Base-by-base conservation (phyloP, 1,140 invertebrate species). In the Centruroides sculpturatus region DNA sequence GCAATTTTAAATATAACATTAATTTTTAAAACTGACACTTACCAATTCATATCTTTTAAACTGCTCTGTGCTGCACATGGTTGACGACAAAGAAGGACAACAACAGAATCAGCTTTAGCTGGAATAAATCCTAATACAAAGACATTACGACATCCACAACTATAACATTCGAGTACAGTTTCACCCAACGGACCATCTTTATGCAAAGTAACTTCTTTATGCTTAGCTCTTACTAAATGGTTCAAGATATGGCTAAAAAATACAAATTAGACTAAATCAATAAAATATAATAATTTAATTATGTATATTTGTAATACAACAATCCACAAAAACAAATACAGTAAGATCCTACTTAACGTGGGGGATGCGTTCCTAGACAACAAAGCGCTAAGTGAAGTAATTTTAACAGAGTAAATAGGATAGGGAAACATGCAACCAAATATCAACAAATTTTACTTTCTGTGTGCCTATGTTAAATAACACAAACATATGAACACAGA, bases 41-140 rank as follows among this genome's bases (percentile, higher is more conserved):
- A 84, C 86, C 95, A 98, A 73, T 98, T 98, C 89, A 96, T 95
- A 73, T 98, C 95, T 75, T 98, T 95, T 61, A 9, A 76, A 48
- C 90, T 93, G 71, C 85, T 94, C 74, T 97, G 92, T 6, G 92
- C 89, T 57, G 95, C 94, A 77, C 97, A 99, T 5, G 96, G 96
- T 77, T 98, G 92, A 3, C 96, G 82, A 71, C 97, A 99, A 1
- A 99, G 78, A 54, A 99, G 75, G 1, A 99, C 94, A n/a, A 99
- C 96, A 50, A 99, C 94, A 3, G 93, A 97, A 75, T 99, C 96
- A 8, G 95, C 93, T 78, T 99, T 99, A 10, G 96, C 95, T 4
- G 96, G 96, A 69, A 99, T 98, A 72, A 98, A 99, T 56, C 97
- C 97, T 54, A 99, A 79, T 35, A 98, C 86, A 78, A 99, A 99